Conservation (phyloP, 2,113 vertebrate species). For the Ictalurus punctatus region DNA sequence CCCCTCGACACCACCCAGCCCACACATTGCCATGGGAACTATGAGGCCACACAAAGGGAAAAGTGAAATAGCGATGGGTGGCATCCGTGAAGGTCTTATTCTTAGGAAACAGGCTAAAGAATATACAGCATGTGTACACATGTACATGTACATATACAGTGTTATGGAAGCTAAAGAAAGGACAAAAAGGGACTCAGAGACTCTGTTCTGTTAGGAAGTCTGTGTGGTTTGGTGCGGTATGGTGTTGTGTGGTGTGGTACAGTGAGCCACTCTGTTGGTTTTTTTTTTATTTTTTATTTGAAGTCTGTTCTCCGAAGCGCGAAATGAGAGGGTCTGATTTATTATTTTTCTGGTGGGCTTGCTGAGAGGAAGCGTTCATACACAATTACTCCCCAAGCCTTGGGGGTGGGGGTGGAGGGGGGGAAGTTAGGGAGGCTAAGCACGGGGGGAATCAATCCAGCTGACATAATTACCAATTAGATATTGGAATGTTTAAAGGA, state of each 20-base stretch:
- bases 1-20: slow-evolving; percentile 56
- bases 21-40: slow-evolving; percentile 77
- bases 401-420: slow-evolving; percentile 47
- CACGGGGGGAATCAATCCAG: slow-evolving; percentile 72
- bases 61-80: slow-evolving; percentile 25
- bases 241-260: slow-evolving; percentile 47
- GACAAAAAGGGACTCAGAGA: not conserved
- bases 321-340: slow-evolving; percentile 84
- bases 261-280: slow-evolving; percentile 44
- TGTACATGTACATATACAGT: not conserved
- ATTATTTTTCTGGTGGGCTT: slow-evolving; percentile 80
- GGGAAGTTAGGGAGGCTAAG: slow-evolving; percentile 39
- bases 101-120: slow-evolving; percentile 39
- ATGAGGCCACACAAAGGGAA: slow-evolving; percentile 66
- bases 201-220: slow-evolving; percentile 5
- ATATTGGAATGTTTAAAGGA: slow-evolving; percentile 77
- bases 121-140: not conserved
- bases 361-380: slow-evolving; percentile 78
- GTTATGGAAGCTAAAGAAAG: not conserved
- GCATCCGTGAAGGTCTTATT: slow-evolving; percentile 19
- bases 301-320: slow-evolving; percentile 81
- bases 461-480: slow-evolving; percentile 82
- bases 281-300: slow-evolving; percentile 70
- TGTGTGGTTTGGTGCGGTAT: not conserved
- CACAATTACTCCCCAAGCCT: slow-evolving; percentile 76